These are phyloP conservation scores for Amniataba percoides DNA, from an alignment of 2,797 vertebrate species.

Conservation along the genomic window DNA sequence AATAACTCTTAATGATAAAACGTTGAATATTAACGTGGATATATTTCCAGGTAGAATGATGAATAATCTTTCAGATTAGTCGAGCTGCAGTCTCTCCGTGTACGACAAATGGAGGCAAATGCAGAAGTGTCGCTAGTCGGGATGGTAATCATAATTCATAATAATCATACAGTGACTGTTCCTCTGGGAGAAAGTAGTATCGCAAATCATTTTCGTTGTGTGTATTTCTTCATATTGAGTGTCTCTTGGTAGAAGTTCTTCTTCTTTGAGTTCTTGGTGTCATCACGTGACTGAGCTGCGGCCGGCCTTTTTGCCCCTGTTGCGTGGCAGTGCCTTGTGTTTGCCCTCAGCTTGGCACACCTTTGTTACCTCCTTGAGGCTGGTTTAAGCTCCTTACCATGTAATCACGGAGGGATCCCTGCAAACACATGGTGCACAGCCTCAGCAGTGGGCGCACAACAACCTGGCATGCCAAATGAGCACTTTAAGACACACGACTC, in stretches of 20 bases:
- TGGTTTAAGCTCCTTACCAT: constrained; percentile 72
- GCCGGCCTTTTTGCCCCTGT: not conserved
- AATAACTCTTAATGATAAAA: not conserved
- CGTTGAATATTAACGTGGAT: not conserved
- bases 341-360: constrained; percentile 18
- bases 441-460: constrained; percentile 12
- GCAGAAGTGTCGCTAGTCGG: not conserved
- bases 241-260: not conserved
- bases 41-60: not conserved
- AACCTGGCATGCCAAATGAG: constrained; percentile 19
- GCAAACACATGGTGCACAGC: constrained; percentile 35
- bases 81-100: not conserved
- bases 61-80: not conserved
- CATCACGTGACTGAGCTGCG: not conserved
- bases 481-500: not conserved
- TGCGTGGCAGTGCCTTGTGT: constrained; percentile 12
- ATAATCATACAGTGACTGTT: not conserved
- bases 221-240: not conserved
- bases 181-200: not conserved
- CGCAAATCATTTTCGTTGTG: not conserved
- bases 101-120: not conserved
- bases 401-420: constrained; percentile 29
- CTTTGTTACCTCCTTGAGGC: constrained; percentile 35
- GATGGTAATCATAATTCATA: too few relatives aligned
- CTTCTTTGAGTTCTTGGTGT: not conserved